Percentiles rank a stretch among this genome's conserved stretches.
Evolutionary conservation across 2,888 invertebrate species (phyloP).

Genomic region (Autographa gamma): DNA sequence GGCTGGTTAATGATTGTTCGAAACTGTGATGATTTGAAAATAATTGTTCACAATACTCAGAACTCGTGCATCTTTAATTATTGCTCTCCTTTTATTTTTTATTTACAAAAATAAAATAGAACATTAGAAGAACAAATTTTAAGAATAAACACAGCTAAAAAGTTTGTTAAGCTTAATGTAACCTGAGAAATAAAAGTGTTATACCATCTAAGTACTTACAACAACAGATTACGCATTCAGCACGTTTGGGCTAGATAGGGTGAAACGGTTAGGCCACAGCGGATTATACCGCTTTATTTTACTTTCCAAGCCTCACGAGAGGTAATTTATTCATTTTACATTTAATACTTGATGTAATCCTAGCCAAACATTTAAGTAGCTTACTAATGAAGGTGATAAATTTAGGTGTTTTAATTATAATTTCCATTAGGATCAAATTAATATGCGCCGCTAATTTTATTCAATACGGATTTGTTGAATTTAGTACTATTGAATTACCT

Average conservation of each 20-base stretch:
- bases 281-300: slow-evolving; percentile 42
- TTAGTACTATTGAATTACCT: slow-evolving; percentile 16
- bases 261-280: slow-evolving; percentile 5
- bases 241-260: slow-evolving; percentile 11
- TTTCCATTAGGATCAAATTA: slow-evolving; percentile 32
- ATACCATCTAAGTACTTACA: not conserved
- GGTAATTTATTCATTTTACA: slow-evolving; percentile 33
- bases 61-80: too few relatives aligned
- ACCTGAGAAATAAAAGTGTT: not conserved
- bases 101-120: too few relatives aligned
- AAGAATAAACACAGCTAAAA: not conserved
- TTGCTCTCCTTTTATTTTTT: too few relatives aligned
- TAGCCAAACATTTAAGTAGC: slow-evolving; percentile 49
- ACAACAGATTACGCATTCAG: slow-evolving; percentile 8
- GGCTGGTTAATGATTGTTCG: slow-evolving; percentile 21
- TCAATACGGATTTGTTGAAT: slow-evolving; percentile 20
- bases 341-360: slow-evolving; percentile 44
- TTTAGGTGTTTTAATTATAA: slow-evolving; percentile 28
- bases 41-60: too few relatives aligned
- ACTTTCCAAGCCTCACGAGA: slow-evolving; percentile 33
- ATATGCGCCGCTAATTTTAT: slow-evolving; percentile 22
- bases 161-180: slow-evolving; percentile 8
- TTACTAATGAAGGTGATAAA: slow-evolving; percentile 42
- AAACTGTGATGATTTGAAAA: too few relatives aligned
- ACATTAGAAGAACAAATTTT: too few relatives aligned